Conservation (phyloP, 2,797 vertebrate species). For the Falco rusticolus region DNA sequence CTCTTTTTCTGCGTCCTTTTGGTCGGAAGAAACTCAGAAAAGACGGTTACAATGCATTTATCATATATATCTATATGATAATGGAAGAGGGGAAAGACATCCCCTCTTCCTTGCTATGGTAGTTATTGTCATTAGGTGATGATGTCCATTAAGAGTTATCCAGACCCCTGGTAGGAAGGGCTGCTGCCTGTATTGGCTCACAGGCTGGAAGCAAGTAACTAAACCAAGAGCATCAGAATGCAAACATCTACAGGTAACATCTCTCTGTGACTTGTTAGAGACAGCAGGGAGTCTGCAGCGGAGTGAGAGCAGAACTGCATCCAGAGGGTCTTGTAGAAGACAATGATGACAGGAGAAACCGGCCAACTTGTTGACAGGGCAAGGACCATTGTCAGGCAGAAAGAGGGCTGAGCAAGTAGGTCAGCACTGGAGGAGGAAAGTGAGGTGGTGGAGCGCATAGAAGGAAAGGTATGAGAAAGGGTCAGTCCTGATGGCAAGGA, state of each 20-base stretch:
- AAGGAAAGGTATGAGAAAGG: not conserved
- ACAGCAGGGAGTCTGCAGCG: not conserved
- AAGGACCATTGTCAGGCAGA: not conserved
- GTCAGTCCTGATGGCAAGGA: not conserved
- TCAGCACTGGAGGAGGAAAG: not conserved
- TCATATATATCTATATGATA: too few relatives aligned
- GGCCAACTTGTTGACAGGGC: not conserved
- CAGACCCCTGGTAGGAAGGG: not conserved
- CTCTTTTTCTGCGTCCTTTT: not conserved
- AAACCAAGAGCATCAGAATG: not conserved
- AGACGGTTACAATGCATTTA: not conserved
- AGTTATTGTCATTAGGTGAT: not conserved
- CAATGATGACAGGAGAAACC: not conserved
- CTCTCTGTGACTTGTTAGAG: not conserved
- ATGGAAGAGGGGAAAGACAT: not conserved
- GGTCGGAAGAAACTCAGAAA: not conserved
- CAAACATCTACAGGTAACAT: not conserved
- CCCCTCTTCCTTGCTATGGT: accelerated
- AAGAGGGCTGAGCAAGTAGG: not conserved
- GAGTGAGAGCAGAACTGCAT: not conserved
- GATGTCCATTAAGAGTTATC: not conserved
- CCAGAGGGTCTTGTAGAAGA: not conserved
- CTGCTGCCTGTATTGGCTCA: not conserved
- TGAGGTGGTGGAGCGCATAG: not conserved
- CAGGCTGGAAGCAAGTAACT: not conserved